Conservation (phyloP, 2,113 vertebrate genomes). For the Malaclemys terrapin region DNA sequence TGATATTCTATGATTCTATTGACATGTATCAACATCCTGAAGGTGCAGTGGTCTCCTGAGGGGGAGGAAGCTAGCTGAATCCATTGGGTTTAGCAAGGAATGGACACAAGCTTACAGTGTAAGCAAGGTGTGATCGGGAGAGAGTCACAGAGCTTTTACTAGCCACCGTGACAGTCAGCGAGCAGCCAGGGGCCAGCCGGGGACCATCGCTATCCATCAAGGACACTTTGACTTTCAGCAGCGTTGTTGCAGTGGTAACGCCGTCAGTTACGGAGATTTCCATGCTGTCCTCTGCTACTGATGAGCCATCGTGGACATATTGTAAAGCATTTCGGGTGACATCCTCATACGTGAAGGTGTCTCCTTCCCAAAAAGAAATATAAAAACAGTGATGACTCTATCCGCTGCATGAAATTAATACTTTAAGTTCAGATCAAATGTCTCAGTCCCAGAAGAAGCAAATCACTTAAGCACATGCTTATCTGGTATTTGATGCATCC, state of each 20-base stretch:
- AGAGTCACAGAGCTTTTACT: slow-evolving; percentile 87
- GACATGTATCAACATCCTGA: not conserved
- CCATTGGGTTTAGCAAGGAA: not conserved
- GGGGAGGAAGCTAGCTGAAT: not conserved
- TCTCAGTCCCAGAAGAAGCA: not conserved
- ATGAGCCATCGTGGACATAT: slow-evolving; percentile 88
- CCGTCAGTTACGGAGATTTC: slow-evolving; percentile 92
- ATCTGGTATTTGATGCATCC: not conserved
- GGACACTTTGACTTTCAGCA: slow-evolving; percentile 86
- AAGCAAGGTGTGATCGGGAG: slow-evolving; percentile 88
- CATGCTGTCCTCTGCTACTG: slow-evolving; percentile 85
- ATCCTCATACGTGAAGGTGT: slow-evolving; percentile 91
- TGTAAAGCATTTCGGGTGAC: slow-evolving; percentile 85
- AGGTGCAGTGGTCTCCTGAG: rapidly evolving
- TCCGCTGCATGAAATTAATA: not conserved
- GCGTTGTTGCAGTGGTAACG: slow-evolving; percentile 78
- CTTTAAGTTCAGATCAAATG: not conserved
- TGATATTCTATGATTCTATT: too few species aligned
- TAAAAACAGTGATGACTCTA: not conserved
- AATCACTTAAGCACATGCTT: not conserved
- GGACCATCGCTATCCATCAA: slow-evolving; percentile 77
- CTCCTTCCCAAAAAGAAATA: slow-evolving; percentile 81
- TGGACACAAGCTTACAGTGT: slow-evolving; percentile 80
- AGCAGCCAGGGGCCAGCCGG: slow-evolving; percentile 77
- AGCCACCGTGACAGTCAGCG: slow-evolving; percentile 84